Conservation (phyloP, 2,888 invertebrate genomes). For the Opisthograptis luteolata region DNA sequence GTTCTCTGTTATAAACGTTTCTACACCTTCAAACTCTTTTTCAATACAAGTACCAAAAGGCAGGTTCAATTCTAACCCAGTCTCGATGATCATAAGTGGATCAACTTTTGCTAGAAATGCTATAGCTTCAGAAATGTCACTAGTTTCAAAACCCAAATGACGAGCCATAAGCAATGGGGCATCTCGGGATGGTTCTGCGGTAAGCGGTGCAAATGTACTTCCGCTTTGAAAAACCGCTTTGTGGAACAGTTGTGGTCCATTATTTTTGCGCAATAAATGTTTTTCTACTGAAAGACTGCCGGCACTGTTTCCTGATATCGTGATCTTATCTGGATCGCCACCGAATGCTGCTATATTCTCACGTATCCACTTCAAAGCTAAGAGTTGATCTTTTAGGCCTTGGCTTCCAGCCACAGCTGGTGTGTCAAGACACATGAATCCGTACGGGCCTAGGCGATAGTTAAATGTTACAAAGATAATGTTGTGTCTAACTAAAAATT, state of each 20-base stretch:
- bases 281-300: slow-evolving; percentile 55
- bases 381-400: slow-evolving; percentile 60
- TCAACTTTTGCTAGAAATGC: slow-evolving; percentile 41
- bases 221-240: slow-evolving; percentile 54
- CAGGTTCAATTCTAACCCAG: slow-evolving; percentile 30
- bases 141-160: slow-evolving; percentile 42
- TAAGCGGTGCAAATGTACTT: slow-evolving; percentile 32
- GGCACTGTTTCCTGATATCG: slow-evolving; percentile 59
- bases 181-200: slow-evolving; percentile 34
- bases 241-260: slow-evolving; percentile 42
- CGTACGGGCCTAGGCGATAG: slow-evolving; percentile 61
- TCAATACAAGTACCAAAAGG: slow-evolving; percentile 48
- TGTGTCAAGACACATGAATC: slow-evolving; percentile 62
- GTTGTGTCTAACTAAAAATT: slow-evolving; percentile 51
- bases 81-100: slow-evolving; percentile 41
- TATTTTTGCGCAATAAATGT: slow-evolving; percentile 44
- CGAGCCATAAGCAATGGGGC: slow-evolving; percentile 46
- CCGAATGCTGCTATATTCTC: slow-evolving; percentile 61
- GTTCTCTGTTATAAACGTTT: slow-evolving; percentile 42
- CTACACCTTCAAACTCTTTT: slow-evolving; percentile 44
- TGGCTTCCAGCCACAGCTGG: slow-evolving; percentile 64
- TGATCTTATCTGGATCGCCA: slow-evolving; percentile 55
- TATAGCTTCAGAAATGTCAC: slow-evolving; percentile 45
- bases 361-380: slow-evolving; percentile 57
- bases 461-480: slow-evolving; percentile 53